A percentile compares a stretch with the other conserved stretches of the same genome.
Evolutionary conservation across 1,140 invertebrate species (phyloP).

Genomic region (Drosophila pandora): DNA sequence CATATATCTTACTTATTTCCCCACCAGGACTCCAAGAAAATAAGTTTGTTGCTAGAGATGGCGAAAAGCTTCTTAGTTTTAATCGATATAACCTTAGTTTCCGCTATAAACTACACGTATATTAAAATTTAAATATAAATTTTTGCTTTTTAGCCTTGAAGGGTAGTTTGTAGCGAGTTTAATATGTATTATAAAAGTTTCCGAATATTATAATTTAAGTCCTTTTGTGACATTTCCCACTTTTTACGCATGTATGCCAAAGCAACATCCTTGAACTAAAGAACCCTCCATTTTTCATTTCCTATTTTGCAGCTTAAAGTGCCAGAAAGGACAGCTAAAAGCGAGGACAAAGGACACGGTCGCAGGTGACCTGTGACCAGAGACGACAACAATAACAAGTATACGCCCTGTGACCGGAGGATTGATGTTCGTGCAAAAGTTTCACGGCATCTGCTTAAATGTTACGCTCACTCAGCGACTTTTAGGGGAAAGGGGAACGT

Average conservation of each 20-base stretch:
- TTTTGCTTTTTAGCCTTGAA: no score
- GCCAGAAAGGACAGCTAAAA: slow-evolving; percentile 47
- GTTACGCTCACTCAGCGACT: slow-evolving; percentile 18
- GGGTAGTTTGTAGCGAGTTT: no score
- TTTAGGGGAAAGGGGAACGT: neutral
- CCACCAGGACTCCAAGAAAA: neutral
- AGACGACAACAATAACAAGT: slow-evolving; percentile 13
- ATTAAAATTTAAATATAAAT: neutral
- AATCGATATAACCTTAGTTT: slow-evolving; percentile 21
- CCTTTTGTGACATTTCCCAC: neutral
- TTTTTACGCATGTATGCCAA: slow-evolving; percentile 8
- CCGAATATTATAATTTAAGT: neutral
- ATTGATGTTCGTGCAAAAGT: slow-evolving; percentile 64
- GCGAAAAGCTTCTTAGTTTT: neutral
- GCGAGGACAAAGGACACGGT: slow-evolving; percentile 31
- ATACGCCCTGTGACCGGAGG: slow-evolving; percentile 24
- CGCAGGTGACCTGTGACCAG: slow-evolving; percentile 22
- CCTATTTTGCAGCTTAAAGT: slow-evolving; percentile 76
- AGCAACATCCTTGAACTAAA: slow-evolving; percentile 47
- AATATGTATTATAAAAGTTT: neutral
- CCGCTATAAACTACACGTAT: neutral
- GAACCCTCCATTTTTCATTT: slow-evolving; percentile 73
- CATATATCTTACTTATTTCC: slow-evolving; percentile 35
- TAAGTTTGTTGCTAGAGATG: neutral
- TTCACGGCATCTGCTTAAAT: slow-evolving; percentile 43